Base-by-base conservation (phyloP, 53 echinoderm and acorn worm genomes). In the Echinometra lucunter region DNA sequence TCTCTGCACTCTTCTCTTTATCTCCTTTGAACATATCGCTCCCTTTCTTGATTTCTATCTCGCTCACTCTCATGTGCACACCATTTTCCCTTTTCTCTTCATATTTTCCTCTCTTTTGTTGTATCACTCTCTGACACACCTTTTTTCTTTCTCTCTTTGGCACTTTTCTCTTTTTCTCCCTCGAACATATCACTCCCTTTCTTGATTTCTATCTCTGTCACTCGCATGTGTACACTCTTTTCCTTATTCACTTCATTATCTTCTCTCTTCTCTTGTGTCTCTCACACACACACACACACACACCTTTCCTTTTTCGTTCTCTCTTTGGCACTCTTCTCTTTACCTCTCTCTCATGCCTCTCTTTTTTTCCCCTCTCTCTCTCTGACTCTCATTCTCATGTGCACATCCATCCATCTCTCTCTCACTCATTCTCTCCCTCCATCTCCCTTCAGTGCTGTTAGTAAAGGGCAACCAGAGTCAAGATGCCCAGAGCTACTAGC, bases 401-500 rank as follows among this genome's bases (percentile, higher is more conserved):
- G 9, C 5, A 0, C 55, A 53, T 21, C 28, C n/a, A 7, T 10
- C 12, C 16, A 17, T 53, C 16, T 88, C 12, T 53, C 23, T 58
- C 85, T 44, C 80, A 80, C 80, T 35, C 30, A 80, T 44, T 25
- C 47, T 93, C 93, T 93, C 58, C 58, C 57, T 45, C 32, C 56
- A 89, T 89, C 17, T 91, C 66, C 27, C 25, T 45, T n/a, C 83
- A 98, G 98, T 93, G 95, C 98, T 74, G 95, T 95, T 81, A 98
- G 98, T 92, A 98, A 98, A 96, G 96, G 98, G 25, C 98, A 98
- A 47, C 98, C 98, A 35, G 98, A 98, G 75, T 98, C 98, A 37
- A 97, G 98, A 88, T 98, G 98, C 91, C 98, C 98, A 92, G 98
- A 98, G 93, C 96, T 98, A 66, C 95, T 98, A 60, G 98, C 98